These are phyloP conservation scores for Cosmorhoe ocellata DNA, from an alignment of 2,888 invertebrate genomes.

Conservation along the genomic window DNA sequence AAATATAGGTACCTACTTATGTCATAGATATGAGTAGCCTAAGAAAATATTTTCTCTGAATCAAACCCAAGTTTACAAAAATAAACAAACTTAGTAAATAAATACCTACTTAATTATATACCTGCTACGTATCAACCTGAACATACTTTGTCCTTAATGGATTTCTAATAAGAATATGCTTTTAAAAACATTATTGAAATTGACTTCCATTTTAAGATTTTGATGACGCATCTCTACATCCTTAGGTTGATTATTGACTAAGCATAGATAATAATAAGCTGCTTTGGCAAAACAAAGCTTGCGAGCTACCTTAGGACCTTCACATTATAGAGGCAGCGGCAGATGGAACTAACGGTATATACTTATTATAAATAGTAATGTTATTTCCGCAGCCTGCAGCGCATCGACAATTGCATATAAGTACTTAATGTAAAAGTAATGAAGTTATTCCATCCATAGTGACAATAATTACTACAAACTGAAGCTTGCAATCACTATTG, in stretches of 20 bases:
- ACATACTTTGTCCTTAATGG: slow-evolving; percentile 19
- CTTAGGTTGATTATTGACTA: slow-evolving; percentile 39
- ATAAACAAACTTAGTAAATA: slow-evolving; percentile 17
- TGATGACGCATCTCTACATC: slow-evolving; percentile 43
- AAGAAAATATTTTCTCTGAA: slow-evolving; percentile 3
- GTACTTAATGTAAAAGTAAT: background rate
- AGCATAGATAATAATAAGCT: slow-evolving; percentile 38
- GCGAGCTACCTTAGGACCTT: slow-evolving; percentile 37
- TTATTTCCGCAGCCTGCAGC: slow-evolving; percentile 51
- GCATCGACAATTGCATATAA: slow-evolving; percentile 20
- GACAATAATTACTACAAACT: slow-evolving; percentile 11
- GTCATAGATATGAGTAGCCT: background rate
- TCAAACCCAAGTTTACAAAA: slow-evolving; percentile 4
- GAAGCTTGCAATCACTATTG: too few relatives aligned
- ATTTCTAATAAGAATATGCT: slow-evolving; percentile 21
- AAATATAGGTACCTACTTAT: too few relatives aligned
- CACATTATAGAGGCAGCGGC: slow-evolving; percentile 48
- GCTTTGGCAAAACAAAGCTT: slow-evolving; percentile 45
- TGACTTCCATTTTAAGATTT: slow-evolving; percentile 35
- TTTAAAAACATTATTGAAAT: slow-evolving; percentile 24
- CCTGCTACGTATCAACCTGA: too few relatives aligned
- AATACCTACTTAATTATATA: too few relatives aligned
- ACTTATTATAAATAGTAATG: slow-evolving; percentile 50
- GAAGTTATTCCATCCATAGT: too few relatives aligned
- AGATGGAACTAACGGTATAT: slow-evolving; percentile 28